Evolutionary conservation across 2,113 vertebrate genomes (phyloP).

Genomic region (Isurus oxyrinchus): DNA sequence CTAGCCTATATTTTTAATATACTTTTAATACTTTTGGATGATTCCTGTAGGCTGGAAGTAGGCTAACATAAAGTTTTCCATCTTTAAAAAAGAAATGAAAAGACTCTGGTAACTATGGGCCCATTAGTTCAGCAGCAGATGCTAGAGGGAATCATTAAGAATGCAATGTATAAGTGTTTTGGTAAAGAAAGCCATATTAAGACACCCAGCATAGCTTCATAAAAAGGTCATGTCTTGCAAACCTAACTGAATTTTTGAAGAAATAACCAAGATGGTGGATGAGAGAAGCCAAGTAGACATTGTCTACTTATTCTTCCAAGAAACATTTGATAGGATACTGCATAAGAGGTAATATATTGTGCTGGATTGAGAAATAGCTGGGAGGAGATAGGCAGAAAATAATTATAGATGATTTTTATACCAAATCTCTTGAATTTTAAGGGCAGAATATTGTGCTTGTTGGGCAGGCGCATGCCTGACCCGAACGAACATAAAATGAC

Average conservation of each 20-base stretch:
- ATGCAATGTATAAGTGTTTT: background rate
- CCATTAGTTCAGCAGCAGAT: too few relatives aligned
- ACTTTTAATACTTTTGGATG: too few relatives aligned
- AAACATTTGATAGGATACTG: background rate
- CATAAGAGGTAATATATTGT: background rate
- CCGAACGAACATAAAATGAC: too few relatives aligned
- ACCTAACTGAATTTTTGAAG: background rate
- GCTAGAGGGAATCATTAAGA: background rate
- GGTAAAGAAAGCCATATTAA: background rate
- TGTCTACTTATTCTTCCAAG: background rate
- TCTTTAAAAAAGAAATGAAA: background rate
- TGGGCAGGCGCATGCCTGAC: too few relatives aligned
- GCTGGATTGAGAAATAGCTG: background rate
- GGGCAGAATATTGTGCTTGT: too few relatives aligned
- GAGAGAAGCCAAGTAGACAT: too few relatives aligned
- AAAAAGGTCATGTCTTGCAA: background rate
- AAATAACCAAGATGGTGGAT: background rate
- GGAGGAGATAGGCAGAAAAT: background rate
- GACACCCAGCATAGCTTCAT: background rate
- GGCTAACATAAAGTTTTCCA: background rate
- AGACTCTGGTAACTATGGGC: too few relatives aligned
- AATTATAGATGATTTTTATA: background rate
- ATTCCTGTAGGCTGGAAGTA: background rate
- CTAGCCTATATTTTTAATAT: background rate
- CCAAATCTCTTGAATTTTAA: background rate